Evolutionary conservation across 1,140 invertebrate genomes (phyloP).

Genomic region (Vanessa atalanta): DNA sequence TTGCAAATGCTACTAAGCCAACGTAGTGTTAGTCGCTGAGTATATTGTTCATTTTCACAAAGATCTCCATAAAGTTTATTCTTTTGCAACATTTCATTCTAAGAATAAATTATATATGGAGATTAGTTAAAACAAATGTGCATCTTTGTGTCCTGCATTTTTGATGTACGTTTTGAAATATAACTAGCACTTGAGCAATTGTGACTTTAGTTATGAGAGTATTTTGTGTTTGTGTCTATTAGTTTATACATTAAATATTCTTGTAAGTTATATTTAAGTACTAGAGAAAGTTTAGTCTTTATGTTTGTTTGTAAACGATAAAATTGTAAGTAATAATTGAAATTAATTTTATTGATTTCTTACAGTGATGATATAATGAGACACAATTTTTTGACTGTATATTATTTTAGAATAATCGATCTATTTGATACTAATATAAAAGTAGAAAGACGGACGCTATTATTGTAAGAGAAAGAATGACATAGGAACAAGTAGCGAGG

Average conservation of each 20-base stretch:
- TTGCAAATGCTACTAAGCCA: slow-evolving; percentile 47
- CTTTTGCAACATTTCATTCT: slow-evolving; percentile 32
- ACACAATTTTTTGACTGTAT: no score
- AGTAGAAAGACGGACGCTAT: not conserved
- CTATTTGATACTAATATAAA: no score
- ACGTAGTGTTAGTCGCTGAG: slow-evolving; percentile 44
- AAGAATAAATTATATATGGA: slow-evolving; percentile 38
- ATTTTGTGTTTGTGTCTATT: no score
- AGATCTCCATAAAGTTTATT: slow-evolving; percentile 41
- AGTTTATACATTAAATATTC: no score
- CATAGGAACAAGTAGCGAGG: slow-evolving; percentile 10
- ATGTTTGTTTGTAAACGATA: no score
- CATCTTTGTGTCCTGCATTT: not conserved
- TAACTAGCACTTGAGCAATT: not conserved
- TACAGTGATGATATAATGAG: no score
- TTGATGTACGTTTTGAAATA: slow-evolving; percentile 1
- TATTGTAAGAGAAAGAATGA: not conserved
- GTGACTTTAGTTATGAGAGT: no score
- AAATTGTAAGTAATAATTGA: no score
- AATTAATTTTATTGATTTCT: no score
- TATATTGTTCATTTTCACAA: slow-evolving; percentile 51
- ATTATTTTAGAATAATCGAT: no score
- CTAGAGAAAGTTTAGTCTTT: no score
- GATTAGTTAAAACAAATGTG: slow-evolving; percentile 32
- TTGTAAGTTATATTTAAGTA: no score